A percentile compares a stretch with the other conserved stretches of the same genome.
Evolutionary conservation across 1,140 invertebrate genomes (phyloP).

Genomic region (Ceratina australensis): DNA sequence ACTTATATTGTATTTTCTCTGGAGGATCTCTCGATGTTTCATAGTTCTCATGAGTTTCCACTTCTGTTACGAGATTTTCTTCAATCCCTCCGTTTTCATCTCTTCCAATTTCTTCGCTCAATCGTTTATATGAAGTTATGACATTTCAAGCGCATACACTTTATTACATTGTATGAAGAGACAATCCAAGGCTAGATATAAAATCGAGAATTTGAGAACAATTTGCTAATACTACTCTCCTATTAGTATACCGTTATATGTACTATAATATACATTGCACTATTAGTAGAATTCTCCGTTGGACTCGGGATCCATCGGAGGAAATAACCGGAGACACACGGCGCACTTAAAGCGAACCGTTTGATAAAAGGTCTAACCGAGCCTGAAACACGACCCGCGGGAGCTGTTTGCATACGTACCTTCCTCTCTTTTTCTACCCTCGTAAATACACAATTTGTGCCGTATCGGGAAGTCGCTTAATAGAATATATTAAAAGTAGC

Average conservation of each 20-base stretch:
- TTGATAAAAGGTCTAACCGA: constrained; percentile 15
- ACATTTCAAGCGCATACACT: constrained; percentile 3
- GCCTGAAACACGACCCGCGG: not conserved
- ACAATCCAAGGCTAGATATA: not conserved
- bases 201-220: too few species aligned
- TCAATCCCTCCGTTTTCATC: not conserved
- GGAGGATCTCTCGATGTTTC: not conserved
- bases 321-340: constrained; percentile 9
- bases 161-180: constrained; percentile 6
- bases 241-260: too few species aligned
- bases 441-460: not conserved
- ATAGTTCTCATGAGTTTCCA: not conserved
- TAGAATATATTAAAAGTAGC: constrained; percentile 3
- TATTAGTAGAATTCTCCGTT: not conserved
- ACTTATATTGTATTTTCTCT: too few species aligned
- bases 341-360: constrained; percentile 5
- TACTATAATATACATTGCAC: not conserved
- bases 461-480: constrained; percentile 3
- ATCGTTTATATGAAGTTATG: constrained; percentile 21
- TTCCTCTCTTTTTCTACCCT: not conserved
- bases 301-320: not conserved
- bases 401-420: not conserved
- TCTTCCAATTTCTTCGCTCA: constrained; percentile 6
- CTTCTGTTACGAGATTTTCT: not conserved
- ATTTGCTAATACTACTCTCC: too few species aligned